Evolutionary conservation across 2,888 invertebrate genomes (phyloP).

Genomic region (Sarcophaga rosellei): DNA sequence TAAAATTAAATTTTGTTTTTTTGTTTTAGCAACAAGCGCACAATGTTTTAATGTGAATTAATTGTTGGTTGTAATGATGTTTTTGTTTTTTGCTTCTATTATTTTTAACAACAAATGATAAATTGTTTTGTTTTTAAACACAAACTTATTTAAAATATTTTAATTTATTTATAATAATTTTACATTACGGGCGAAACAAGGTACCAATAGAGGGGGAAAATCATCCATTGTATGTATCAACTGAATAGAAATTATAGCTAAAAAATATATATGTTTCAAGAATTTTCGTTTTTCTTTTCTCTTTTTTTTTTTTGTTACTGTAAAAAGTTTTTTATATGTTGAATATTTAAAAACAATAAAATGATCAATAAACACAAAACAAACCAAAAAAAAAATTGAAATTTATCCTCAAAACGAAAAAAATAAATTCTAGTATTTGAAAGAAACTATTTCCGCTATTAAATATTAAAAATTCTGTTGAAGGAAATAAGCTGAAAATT

Average conservation of each 20-base stretch:
- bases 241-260: slow-evolving; percentile 61
- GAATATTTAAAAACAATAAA: slow-evolving; percentile 2
- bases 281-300: slow-evolving; percentile 16
- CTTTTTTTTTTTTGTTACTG: background rate
- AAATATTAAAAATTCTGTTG: background rate
- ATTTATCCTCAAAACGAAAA: slow-evolving; percentile 1
- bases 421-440: background rate
- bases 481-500: background rate
- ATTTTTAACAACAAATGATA: slow-evolving; percentile 39
- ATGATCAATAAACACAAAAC: background rate
- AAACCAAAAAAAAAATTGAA: background rate
- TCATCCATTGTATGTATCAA: slow-evolving; percentile 75
- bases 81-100: too few relatives aligned
- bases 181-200: slow-evolving; percentile 81
- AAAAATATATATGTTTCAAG: slow-evolving; percentile 54
- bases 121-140: slow-evolving; percentile 45
- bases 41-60: slow-evolving; percentile 11
- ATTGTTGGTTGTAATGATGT: background rate
- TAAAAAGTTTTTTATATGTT: slow-evolving; percentile 19
- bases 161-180: slow-evolving; percentile 67
- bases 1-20: background rate
- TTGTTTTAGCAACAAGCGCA: slow-evolving; percentile 24
- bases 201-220: slow-evolving; percentile 80
- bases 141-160: slow-evolving; percentile 57
- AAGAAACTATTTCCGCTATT: too few relatives aligned